Conservation (phyloP, 2,888 invertebrate species). For the Schrankia costaestrigalis region DNA sequence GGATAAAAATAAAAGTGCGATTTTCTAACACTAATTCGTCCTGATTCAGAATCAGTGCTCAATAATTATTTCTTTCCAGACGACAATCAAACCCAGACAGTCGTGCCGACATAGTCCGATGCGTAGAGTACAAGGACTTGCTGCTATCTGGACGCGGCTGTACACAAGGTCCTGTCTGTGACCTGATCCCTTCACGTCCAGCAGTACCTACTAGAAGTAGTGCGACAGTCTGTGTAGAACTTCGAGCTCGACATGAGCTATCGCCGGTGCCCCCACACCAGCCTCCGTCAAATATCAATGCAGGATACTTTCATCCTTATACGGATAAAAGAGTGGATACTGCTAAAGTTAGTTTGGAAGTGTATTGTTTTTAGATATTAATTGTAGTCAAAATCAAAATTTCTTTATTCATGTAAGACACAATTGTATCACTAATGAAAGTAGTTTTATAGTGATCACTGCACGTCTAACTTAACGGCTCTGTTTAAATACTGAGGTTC, state of each 20-base stretch:
- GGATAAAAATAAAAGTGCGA: too few species aligned
- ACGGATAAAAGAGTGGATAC: slow-evolving; percentile 52
- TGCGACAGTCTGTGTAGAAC: slow-evolving; percentile 70
- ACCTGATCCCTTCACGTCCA: slow-evolving; percentile 5
- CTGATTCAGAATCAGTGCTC: too few species aligned
- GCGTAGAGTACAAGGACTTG: slow-evolving; percentile 67
- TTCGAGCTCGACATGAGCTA: slow-evolving; percentile 11
- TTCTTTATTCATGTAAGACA: too few species aligned
- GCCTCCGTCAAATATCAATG: slow-evolving; percentile 27
- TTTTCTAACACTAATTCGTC: too few species aligned
- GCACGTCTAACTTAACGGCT: too few species aligned
- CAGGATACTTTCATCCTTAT: slow-evolving; percentile 55
- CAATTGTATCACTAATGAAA: too few species aligned
- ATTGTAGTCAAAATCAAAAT: too few species aligned
- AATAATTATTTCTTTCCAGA: too few species aligned
- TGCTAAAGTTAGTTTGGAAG: slow-evolving; percentile 34
- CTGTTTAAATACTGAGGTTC: too few species aligned
- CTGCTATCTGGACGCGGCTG: slow-evolving; percentile 21
- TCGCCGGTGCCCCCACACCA: slow-evolving; percentile 22
- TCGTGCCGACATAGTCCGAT: slow-evolving; percentile 72
- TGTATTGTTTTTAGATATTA: not conserved
- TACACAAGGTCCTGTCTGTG: slow-evolving; percentile 11
- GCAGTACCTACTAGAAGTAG: not conserved
- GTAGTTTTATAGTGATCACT: too few species aligned
- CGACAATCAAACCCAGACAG: slow-evolving; percentile 61